Base-by-base conservation (phyloP, 2,888 invertebrate genomes). In the Morpho helenor region DNA sequence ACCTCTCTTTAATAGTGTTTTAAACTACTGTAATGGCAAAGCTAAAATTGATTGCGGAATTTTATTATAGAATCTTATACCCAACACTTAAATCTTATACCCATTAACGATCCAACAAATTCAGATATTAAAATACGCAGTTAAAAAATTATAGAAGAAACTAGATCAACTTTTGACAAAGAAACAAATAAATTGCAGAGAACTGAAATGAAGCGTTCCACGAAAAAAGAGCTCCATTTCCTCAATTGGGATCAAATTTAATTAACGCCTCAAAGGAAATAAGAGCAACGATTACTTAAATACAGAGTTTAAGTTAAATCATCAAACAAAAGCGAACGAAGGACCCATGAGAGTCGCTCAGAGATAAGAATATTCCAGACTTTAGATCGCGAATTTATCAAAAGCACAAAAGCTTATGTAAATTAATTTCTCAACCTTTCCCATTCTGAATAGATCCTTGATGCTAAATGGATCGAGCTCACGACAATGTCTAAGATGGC, bases 401-500 rank as follows among this genome's bases (percentile, higher is more conserved):
- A 81, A 84, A 80, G 63, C 67, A 84, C 80, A 85, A 82, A 80
- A 72, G 76, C 68, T 78, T 77, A 82, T 84, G 84, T 78, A 84
- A 87, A 87, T 87, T 85, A 84, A 84, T 82, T 84, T 80, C 77
- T 70, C 69, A 72, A 74, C 80, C 79, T 80, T 83, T 84, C 77
- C 73, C 78, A 80, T 79, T 55, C 70, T 82, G 77, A 84, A 84
- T 79, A 72, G 66, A 62, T 56, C 60, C 66, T 74, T 66, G 66
- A 71, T 64, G 65, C 68, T 65, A 64, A 77, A 76, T 71, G 74
- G 75, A 76, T 80, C 73, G 73, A 77, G 69, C 61, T 58, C 69
- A 72, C 69, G 66, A 72, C 64, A 73, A 73, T 71, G 73, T 74
- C 73, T 56, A 52, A 62, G 52, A 50, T 44, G 46, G 57, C 72